phyloP scores from a whole-genome alignment of 2,113 vertebrate genomes.

The Lipotes vexillifer region DNA sequence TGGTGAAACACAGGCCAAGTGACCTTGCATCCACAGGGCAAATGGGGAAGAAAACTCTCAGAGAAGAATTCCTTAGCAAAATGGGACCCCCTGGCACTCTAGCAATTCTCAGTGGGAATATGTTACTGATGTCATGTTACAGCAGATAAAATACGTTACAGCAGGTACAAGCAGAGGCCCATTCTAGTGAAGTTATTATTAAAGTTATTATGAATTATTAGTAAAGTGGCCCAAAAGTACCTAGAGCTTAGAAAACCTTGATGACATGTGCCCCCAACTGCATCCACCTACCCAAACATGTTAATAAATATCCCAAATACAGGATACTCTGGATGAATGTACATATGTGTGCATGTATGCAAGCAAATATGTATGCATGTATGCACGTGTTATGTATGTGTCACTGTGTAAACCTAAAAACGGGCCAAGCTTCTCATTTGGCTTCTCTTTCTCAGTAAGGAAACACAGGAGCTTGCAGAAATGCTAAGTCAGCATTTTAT shows the following conservation, averaged over 20 bases:
- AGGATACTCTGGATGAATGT: no score
- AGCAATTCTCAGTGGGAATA: no score
- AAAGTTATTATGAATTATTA: not conserved
- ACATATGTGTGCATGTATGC: fast-evolving
- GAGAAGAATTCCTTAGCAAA: not conserved
- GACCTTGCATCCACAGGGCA: not conserved
- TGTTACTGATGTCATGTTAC: fast-evolving
- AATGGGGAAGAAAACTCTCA: not conserved
- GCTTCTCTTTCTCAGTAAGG: not conserved
- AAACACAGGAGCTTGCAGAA: not conserved
- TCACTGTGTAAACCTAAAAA: not conserved
- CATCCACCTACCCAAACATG: fast-evolving
- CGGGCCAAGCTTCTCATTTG: not conserved
- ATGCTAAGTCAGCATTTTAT: not conserved
- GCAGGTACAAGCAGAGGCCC: not conserved
- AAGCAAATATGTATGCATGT: no score
- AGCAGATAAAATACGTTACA: not conserved
- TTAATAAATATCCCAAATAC: not conserved
- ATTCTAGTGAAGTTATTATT: not conserved
- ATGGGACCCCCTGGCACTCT: not conserved
- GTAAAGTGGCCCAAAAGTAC: not conserved
- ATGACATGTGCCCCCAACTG: fast-evolving
- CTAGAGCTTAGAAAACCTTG: not conserved
- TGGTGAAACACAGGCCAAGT: not conserved
- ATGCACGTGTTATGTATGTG: fast-evolving